phyloP scores from a whole-genome alignment of 1,140 invertebrate species.

The Bombus turneri region DNA sequence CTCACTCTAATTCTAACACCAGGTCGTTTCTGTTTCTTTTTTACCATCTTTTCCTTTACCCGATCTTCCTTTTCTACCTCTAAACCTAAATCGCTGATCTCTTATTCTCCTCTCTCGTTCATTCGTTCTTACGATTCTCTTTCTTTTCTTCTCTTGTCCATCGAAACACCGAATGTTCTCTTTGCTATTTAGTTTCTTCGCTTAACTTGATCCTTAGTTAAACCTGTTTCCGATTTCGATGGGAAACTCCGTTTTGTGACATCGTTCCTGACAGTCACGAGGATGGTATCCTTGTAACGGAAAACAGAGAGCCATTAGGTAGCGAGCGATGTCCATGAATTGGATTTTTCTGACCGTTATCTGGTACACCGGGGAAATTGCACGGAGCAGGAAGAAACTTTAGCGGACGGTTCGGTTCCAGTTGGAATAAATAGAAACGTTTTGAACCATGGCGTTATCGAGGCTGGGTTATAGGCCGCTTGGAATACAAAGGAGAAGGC shows the following conservation, averaged over 20 bases:
- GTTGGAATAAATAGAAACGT: background rate
- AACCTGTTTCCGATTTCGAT: background rate
- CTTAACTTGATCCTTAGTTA: background rate
- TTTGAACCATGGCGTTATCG: background rate
- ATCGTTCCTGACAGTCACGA: background rate
- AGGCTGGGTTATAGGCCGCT: conserved; percentile 4
- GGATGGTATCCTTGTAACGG: background rate
- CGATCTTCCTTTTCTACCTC: no score
- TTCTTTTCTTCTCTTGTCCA: background rate
- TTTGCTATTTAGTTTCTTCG: background rate
- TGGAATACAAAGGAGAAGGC: conserved; percentile 35
- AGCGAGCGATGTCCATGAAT: background rate
- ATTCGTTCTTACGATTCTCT: background rate
- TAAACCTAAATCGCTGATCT: no score
- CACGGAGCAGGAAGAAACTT: background rate
- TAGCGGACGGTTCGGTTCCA: background rate
- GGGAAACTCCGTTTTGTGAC: background rate
- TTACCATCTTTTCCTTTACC: background rate
- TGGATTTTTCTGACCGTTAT: background rate
- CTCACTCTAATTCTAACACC: background rate
- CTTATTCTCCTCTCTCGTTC: no score
- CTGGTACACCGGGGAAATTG: background rate
- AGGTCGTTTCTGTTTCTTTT: background rate
- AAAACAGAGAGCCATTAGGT: no score
- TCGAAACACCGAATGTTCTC: background rate